Percentiles rank a stretch among this genome's conserved stretches.
Conservation (phyloP, 2,113 vertebrate genomes). For the Hippocampus zosterae region DNA sequence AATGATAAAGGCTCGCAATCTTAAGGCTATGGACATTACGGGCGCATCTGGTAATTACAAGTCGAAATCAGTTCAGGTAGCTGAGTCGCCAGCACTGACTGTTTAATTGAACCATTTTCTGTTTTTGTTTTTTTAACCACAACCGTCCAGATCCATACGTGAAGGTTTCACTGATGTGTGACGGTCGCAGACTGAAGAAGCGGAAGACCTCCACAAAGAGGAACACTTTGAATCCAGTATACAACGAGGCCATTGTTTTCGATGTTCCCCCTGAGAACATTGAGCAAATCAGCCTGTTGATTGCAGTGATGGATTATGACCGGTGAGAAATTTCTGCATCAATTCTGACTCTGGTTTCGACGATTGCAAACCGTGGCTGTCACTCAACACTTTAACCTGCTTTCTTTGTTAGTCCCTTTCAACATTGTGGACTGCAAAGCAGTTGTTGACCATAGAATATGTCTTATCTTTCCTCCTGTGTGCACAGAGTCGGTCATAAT, state of each 20-base stretch:
- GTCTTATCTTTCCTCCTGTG: conserved; percentile 72
- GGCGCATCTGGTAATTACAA: conserved; percentile 87
- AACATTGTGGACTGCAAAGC: conserved; percentile 8
- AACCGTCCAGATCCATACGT: conserved; percentile 88
- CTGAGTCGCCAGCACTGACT: not conserved
- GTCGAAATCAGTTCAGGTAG: not conserved
- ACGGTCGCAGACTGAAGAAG: conserved; percentile 93
- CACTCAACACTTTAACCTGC: not conserved
- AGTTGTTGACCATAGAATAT: conserved; percentile 23
- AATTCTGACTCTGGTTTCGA: not conserved
- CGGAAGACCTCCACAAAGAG: conserved; percentile 98
- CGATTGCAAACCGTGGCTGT: not conserved
- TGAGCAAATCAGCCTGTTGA: conserved; percentile 94
- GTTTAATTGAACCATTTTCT: not conserved
- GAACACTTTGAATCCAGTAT: conserved; percentile 96
- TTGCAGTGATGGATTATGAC: conserved; percentile 99
- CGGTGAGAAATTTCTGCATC: conserved; percentile 77
- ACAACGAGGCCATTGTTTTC: conserved; percentile 99
- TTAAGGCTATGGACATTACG: conserved; percentile 99
- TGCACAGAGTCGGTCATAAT: conserved; percentile 98
- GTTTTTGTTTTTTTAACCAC: not conserved
- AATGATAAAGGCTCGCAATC: conserved; percentile 95
- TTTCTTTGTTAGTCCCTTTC: not conserved
- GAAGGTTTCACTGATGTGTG: conserved; percentile 97
- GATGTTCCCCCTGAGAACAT: conserved; percentile 96